Percentiles rank a stretch among this genome's conserved stretches.
Evolutionary conservation across 2,113 vertebrate species (phyloP).

Genomic region (Sander lucioperca): DNA sequence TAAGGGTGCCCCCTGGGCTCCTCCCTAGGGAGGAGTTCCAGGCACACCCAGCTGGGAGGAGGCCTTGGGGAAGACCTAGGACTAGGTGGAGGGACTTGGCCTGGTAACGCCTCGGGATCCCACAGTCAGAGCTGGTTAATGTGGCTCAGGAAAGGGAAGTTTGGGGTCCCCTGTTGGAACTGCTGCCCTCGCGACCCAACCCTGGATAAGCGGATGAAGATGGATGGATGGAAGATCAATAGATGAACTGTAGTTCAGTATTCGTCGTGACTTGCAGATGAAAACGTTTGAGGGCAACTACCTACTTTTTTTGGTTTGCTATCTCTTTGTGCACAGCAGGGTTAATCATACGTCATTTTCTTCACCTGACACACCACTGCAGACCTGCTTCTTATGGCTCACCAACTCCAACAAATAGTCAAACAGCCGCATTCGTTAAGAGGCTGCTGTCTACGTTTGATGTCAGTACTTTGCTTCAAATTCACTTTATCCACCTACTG

Average conservation of each 20-base stretch:
- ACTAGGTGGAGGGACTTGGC: too few species aligned
- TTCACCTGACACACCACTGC: not conserved
- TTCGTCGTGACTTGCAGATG: not conserved
- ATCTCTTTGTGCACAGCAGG: not conserved
- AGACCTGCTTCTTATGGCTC: conserved; percentile 3
- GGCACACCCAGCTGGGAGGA: too few species aligned
- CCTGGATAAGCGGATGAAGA: too few species aligned
- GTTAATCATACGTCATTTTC: not conserved
- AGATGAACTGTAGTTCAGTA: not conserved
- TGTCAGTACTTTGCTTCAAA: not conserved
- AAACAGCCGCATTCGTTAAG: conserved; percentile 6
- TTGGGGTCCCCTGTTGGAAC: too few species aligned
- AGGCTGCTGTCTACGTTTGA: not conserved
- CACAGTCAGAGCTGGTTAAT: too few species aligned
- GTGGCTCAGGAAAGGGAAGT: too few species aligned
- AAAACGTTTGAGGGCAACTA: not conserved
- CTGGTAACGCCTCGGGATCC: too few species aligned
- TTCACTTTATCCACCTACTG: not conserved
- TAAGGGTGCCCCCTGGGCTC: too few species aligned
- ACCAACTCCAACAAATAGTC: conserved; percentile 11
- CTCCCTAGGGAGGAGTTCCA: too few species aligned
- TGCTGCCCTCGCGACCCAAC: too few species aligned
- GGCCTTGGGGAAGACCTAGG: too few species aligned
- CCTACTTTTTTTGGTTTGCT: not conserved
- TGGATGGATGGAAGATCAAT: too few species aligned